Evolutionary conservation across 2,113 vertebrate species (phyloP).

Genomic region (Xenopus tropicalis): UCB_Xtro_10.0 CM004448.2:45775001-45775500

Average conservation of each 20-base stretch:
- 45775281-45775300: neutral
- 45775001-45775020: no score
- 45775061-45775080: no score
- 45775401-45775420: constrained; percentile 42
- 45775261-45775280: constrained; percentile 7
- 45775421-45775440: constrained; percentile 35
- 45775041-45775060: no score
- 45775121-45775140: neutral
- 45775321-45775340: constrained; percentile 8
- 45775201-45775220: neutral
- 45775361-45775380: constrained; percentile 17
- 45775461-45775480: constrained; percentile 38
- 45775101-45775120: neutral
- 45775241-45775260: neutral
- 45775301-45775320: neutral
- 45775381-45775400: constrained; percentile 28
- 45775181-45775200: neutral
- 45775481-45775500: constrained; percentile 35
- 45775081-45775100: neutral
- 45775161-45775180: neutral
- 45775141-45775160: neutral
- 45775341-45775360: constrained; percentile 29
- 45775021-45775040: no score
- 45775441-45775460: constrained; percentile 28
- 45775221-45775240: neutral